Base-by-base conservation (phyloP, 2,113 vertebrate genomes). In the Rhinogobius similis region DNA sequence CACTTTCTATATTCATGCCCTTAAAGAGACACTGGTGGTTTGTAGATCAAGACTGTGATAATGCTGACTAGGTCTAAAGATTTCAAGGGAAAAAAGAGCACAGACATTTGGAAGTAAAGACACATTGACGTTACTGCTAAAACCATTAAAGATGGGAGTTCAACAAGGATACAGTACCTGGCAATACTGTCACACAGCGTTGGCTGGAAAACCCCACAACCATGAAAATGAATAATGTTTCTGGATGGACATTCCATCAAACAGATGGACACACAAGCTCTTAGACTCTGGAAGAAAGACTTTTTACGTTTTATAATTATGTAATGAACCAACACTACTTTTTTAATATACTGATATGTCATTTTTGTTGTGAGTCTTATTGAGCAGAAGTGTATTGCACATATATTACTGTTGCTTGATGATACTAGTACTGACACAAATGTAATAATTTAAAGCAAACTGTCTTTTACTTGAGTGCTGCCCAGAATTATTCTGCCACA, bases 101-200 rank as follows among this genome's bases (percentile, higher is more conserved):
- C n/a, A 62, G 62, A 21, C 43, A 39, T 53, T 64, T 69, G 62
- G 20, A 21, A 24, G 62, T 21, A 56, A 76, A 70, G 79, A 73
- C 41, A 27, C 29, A 70, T 26, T 55, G 67, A 71, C 1, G 67
- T 65, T 68, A 73, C 88, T 82, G 87, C 48, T 82, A 73, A 83
- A 89, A 74, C 39, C 78, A 74, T 89, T 78, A 85, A 76, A 68
- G 59, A 52, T 65, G 67, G 18, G 66, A 82, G 86, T 76, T 86
- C 83, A 81, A 75, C 68, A 64, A 81, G 86, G 78, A 88, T 79
- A 65, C 76, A 77, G 65, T 81, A 82, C 86, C 86, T 83, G 86
- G 80, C 81, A 79, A 76, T 23, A 39, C 84, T 75, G 84, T 84
- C 82, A 84, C 75, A 79, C 66, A 73, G 29, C 24, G 41, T 48